Evolutionary conservation across 2,888 invertebrate species (phyloP).

Genomic region (Dryobotodes eremita): DNA sequence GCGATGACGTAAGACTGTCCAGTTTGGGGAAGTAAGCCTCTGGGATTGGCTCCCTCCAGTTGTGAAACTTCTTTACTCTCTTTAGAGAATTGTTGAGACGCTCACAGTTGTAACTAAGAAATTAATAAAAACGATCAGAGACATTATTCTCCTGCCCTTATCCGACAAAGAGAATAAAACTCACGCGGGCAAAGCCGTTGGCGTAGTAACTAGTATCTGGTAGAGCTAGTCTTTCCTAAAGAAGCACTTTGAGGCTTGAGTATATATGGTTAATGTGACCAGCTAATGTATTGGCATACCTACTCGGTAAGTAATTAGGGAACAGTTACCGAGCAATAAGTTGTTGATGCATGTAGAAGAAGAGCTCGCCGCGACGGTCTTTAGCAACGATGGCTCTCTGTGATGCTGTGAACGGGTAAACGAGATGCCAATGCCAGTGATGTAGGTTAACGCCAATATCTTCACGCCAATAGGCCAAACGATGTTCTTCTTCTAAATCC

Average conservation of each 20-base stretch:
- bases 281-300: not conserved
- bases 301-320: not conserved
- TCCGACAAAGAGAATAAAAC: not conserved
- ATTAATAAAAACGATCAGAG: not conserved
- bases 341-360: conserved; percentile 94
- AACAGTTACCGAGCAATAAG: conserved; percentile 84
- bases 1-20: conserved; percentile 92
- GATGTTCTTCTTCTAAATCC: conserved; percentile 95
- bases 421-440: conserved; percentile 96
- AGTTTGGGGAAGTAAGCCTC: conserved; percentile 96
- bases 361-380: conserved; percentile 94
- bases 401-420: conserved; percentile 92
- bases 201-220: not conserved
- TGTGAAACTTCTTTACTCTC: conserved; percentile 92
- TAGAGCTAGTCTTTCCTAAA: not conserved
- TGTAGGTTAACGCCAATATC: conserved; percentile 95
- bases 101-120: conserved; percentile 93
- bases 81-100: conserved; percentile 93
- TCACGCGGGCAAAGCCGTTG: not conserved
- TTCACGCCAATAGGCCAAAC: conserved; percentile 95
- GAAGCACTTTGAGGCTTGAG: not conserved
- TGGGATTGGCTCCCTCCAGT: conserved; percentile 93
- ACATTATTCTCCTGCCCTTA: not conserved
- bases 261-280: not conserved
- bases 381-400: conserved; percentile 92